Evolutionary conservation across 2,888 invertebrate genomes (phyloP).

Genomic region (Melieria picta): DNA sequence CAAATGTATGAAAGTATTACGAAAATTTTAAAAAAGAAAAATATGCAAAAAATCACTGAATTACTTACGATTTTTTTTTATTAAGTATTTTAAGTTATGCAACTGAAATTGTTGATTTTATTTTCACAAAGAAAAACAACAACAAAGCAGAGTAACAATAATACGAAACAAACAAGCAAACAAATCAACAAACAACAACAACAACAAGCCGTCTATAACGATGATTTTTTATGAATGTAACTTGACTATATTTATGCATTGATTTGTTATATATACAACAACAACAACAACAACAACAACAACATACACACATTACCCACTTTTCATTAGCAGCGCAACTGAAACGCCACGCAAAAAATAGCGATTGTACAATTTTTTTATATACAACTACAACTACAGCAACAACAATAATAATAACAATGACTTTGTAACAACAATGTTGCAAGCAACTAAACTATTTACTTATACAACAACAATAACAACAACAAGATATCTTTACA

Average conservation of each 20-base stretch:
- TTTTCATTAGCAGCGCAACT: too few relatives aligned
- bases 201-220: too few relatives aligned
- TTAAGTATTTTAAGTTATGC: constrained; percentile 32
- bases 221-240: too few relatives aligned
- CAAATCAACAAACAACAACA: background rate
- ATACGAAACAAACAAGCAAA: background rate
- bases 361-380: constrained; percentile 27
- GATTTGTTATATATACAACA: background rate
- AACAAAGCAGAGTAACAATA: constrained; percentile 44
- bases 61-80: constrained; percentile 27
- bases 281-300: background rate
- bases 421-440: constrained; percentile 34
- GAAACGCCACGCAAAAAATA: background rate
- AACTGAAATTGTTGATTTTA: constrained; percentile 20
- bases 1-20: constrained; percentile 23
- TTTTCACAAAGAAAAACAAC: constrained; percentile 38
- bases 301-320: constrained; percentile 5
- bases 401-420: constrained; percentile 42
- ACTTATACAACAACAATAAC: too few relatives aligned
- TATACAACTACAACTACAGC: constrained; percentile 50
- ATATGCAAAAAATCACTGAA: constrained; percentile 22
- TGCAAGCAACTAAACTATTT: too few relatives aligned
- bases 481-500: background rate
- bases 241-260: too few relatives aligned
- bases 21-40: constrained; percentile 30